Conservation (phyloP, 23 tunicate genomes). For the Styela clava region DNA sequence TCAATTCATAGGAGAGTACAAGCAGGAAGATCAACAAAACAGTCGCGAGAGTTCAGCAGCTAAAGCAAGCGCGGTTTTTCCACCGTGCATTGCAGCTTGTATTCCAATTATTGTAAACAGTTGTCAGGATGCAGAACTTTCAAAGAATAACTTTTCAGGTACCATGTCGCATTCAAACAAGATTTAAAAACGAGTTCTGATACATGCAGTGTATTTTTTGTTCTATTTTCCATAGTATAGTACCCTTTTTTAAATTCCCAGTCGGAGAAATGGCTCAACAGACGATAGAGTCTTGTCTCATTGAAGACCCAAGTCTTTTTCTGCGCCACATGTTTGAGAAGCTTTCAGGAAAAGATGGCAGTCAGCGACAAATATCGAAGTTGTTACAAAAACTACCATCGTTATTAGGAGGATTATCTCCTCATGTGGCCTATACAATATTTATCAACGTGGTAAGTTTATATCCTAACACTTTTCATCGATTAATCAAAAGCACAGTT, state of each 20-base stretch:
- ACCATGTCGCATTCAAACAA: not conserved
- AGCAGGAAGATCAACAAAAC: conserved; percentile 14
- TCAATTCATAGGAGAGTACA: not conserved
- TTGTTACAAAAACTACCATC: conserved; percentile 45
- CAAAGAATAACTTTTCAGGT: conserved; percentile 18
- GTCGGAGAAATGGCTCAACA: conserved; percentile 62
- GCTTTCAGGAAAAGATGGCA: conserved; percentile 36
- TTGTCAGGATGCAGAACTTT: conserved; percentile 13
- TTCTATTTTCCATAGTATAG: too few species aligned
- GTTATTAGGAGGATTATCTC: conserved; percentile 29
- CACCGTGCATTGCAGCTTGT: conserved; percentile 77
- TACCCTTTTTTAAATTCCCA: too few species aligned
- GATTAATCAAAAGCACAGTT: not conserved
- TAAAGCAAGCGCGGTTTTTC: conserved; percentile 51
- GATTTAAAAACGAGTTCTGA: too few species aligned
- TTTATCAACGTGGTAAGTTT: conserved; percentile 57
- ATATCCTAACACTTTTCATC: too few species aligned
- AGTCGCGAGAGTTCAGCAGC: not conserved
- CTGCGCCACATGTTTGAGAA: conserved; percentile 64
- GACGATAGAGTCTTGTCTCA: conserved; percentile 48
- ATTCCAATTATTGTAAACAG: conserved; percentile 44
- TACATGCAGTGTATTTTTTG: too few species aligned
- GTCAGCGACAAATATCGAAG: conserved; percentile 17
- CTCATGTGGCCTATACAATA: conserved; percentile 56
- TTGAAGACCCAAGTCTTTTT: conserved; percentile 72